Evolutionary conservation across 2,113 vertebrate genomes (phyloP).

Genomic region (Pelvicachromis taeniatus): DNA sequence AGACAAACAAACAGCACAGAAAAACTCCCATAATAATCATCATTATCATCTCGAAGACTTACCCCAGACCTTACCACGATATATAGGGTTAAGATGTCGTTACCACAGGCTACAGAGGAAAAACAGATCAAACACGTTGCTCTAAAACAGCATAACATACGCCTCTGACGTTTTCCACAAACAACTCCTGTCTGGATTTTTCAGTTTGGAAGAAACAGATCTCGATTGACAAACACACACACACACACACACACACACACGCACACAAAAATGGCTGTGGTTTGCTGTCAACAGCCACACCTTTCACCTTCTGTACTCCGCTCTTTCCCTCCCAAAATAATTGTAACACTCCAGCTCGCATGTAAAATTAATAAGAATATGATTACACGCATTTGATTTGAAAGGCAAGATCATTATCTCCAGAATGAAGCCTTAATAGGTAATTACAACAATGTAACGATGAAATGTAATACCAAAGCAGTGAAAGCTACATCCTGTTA

Average conservation of each 20-base stretch:
- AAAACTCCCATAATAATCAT: neutral
- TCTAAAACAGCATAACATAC: neutral
- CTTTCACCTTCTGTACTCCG: neutral
- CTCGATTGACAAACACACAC: neutral
- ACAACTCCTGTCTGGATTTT: neutral
- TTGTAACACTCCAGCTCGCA: neutral
- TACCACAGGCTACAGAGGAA: neutral
- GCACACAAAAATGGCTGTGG: neutral
- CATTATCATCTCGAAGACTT: neutral
- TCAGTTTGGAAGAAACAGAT: neutral
- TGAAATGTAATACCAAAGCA: neutral
- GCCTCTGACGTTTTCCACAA: neutral
- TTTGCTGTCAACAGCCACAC: neutral
- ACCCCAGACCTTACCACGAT: neutral
- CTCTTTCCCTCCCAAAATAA: neutral
- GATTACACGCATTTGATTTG: neutral
- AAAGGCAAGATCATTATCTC: neutral
- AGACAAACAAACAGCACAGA: neutral
- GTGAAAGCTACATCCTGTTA: neutral
- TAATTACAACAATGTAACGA: neutral
- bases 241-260: neutral
- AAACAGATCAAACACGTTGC: neutral
- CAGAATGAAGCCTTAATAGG: neutral
- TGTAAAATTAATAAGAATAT: neutral
- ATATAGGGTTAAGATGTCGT: accelerated